Evolutionary conservation across 2,797 vertebrate species (phyloP).

Genomic region (Hemibagrus guttatus): DNA sequence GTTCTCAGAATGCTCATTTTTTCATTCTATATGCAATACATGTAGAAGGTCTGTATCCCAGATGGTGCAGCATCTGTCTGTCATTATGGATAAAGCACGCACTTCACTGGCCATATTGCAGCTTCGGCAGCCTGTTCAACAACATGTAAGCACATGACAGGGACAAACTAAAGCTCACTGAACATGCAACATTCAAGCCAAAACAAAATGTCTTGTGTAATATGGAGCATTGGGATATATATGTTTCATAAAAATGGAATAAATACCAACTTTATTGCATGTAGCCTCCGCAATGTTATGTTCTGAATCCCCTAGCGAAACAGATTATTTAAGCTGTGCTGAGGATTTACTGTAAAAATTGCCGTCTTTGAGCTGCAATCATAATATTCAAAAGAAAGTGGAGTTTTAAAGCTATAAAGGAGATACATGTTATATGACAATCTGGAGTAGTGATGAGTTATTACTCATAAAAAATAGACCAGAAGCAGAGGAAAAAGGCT

Average conservation of each 20-base stretch:
- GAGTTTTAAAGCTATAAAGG: not conserved
- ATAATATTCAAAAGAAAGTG: not conserved
- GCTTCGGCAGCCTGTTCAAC: constrained; percentile 1
- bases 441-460: not conserved
- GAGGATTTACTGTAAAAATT: not conserved
- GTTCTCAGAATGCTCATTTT: not conserved
- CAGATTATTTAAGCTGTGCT: not conserved
- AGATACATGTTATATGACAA: not conserved
- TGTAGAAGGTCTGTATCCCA: constrained; percentile 7
- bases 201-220: not conserved
- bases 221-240: not conserved
- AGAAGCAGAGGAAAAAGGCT: not conserved
- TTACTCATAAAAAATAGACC: not conserved
- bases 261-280: not conserved
- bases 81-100: constrained; percentile 42
- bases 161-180: not conserved
- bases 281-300: not conserved
- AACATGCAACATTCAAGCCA: not conserved
- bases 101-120: constrained; percentile 7
- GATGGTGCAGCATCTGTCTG: constrained; percentile 45
- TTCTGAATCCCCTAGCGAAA: not conserved
- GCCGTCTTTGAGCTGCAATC: not conserved
- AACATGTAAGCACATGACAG: constrained; percentile 12
- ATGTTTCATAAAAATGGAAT: constrained; percentile 25
- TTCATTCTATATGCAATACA: not conserved